Evolutionary conservation across 2,113 vertebrate genomes (phyloP).

Genomic region (Grallaria varia): DNA sequence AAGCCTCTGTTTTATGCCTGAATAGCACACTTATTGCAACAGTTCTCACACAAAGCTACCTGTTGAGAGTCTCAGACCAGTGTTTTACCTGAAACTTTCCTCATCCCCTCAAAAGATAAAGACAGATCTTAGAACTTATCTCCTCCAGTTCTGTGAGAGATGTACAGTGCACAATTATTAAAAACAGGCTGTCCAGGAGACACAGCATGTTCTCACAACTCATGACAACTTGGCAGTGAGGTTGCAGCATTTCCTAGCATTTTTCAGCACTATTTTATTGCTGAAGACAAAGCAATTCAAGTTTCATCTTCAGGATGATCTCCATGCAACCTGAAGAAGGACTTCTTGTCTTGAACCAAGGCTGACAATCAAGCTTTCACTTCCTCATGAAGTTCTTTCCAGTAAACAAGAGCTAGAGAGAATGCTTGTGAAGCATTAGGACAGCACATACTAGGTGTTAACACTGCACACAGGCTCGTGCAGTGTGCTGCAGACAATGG

Average conservation of each 20-base stretch:
- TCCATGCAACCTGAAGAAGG: background rate
- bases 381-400: background rate
- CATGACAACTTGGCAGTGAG: background rate
- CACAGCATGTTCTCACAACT: background rate
- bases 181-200: background rate
- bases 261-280: background rate
- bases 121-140: background rate
- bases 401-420: background rate
- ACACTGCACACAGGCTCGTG: background rate
- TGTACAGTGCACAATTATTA: background rate
- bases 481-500: background rate
- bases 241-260: background rate
- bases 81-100: background rate
- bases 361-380: background rate
- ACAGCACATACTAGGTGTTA: background rate
- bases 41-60: background rate
- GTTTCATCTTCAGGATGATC: background rate
- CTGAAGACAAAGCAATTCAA: background rate
- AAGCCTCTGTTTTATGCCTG: background rate
- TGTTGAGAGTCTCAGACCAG: background rate
- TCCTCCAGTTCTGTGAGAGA: background rate
- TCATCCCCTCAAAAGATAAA: background rate
- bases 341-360: background rate
- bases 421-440: background rate
- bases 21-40: background rate